phyloP scores from a whole-genome alignment of 2,888 invertebrate genomes.

The Noctua janthina region DNA sequence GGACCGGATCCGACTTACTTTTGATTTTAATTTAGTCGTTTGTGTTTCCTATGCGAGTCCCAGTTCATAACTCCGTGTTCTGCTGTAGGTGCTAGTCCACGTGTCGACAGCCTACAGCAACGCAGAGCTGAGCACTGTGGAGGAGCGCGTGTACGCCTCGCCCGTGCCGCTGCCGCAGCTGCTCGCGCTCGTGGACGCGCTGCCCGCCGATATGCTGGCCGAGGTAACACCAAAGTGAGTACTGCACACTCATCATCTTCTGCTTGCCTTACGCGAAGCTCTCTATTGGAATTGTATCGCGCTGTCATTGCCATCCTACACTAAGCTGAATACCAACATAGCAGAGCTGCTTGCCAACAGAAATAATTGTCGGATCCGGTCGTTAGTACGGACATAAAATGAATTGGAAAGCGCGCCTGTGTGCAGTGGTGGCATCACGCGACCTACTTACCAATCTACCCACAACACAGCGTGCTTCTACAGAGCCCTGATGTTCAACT shows the following conservation, averaged over 20 bases:
- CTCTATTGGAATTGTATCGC: no score
- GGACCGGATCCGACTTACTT: neutral
- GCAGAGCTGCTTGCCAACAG: neutral
- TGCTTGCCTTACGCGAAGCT: neutral
- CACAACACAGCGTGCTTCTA: no score
- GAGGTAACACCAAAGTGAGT: conserved; percentile 90
- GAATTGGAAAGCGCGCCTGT: no score
- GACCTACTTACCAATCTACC: no score
- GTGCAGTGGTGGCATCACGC: no score
- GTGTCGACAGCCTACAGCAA: conserved; percentile 97
- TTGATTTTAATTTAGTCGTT: neutral
- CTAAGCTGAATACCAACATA: neutral
- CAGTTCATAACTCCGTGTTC: conserved; percentile 19
- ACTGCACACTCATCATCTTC: neutral
- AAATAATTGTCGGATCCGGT: neutral
- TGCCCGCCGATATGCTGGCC: conserved; percentile 89
- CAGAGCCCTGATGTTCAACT: no score
- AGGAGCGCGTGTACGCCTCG: conserved; percentile 93
- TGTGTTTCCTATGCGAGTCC: neutral
- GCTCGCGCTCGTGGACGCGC: conserved; percentile 91
- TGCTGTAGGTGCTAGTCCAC: conserved; percentile 92
- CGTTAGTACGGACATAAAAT: no score
- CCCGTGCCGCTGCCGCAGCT: conserved; percentile 91
- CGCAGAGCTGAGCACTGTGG: conserved; percentile 92
- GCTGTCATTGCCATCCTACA: no score